A percentile compares a stretch with the other conserved stretches of the same genome.
phyloP scores from a whole-genome alignment of 2,797 vertebrate genomes.

The Enteromius afrohamiltoni region DNA sequence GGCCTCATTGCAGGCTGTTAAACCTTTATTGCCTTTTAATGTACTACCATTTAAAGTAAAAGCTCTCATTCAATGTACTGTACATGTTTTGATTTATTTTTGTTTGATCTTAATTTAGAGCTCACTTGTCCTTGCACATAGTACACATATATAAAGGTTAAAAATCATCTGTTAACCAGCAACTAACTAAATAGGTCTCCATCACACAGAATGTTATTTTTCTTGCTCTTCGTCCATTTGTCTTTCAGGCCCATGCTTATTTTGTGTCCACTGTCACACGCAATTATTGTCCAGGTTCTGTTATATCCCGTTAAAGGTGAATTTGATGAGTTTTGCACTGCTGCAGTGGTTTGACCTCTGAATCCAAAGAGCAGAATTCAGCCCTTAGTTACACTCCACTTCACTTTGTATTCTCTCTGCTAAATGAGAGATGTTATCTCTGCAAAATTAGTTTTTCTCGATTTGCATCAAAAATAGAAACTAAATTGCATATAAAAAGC shows the following conservation, averaged over 20 bases:
- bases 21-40: not conserved
- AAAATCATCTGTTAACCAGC: not conserved
- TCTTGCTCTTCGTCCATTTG: not conserved
- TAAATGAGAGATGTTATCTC: conserved; percentile 45
- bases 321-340: conserved; percentile 8
- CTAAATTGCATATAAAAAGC: conserved; percentile 39
- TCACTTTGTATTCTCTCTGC: conserved; percentile 27
- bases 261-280: not conserved
- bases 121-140: not conserved
- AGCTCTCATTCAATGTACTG: not conserved
- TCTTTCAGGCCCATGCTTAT: not conserved
- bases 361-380: conserved; percentile 29
- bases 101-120: not conserved
- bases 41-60: not conserved
- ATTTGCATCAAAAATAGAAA: conserved; percentile 38
- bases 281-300: not conserved
- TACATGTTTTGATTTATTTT: not conserved
- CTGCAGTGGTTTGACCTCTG: conserved; percentile 16
- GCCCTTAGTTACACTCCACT: conserved; percentile 47
- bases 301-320: not conserved
- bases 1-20: not conserved
- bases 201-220: not conserved
- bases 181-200: not conserved
- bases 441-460: conserved; percentile 38
- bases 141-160: not conserved